Evolutionary conservation across 2,113 vertebrate genomes (phyloP), one percentile per base, ranked within the genome.

Genomic region (Sinocyclocheilus anshuiensis): DNA sequence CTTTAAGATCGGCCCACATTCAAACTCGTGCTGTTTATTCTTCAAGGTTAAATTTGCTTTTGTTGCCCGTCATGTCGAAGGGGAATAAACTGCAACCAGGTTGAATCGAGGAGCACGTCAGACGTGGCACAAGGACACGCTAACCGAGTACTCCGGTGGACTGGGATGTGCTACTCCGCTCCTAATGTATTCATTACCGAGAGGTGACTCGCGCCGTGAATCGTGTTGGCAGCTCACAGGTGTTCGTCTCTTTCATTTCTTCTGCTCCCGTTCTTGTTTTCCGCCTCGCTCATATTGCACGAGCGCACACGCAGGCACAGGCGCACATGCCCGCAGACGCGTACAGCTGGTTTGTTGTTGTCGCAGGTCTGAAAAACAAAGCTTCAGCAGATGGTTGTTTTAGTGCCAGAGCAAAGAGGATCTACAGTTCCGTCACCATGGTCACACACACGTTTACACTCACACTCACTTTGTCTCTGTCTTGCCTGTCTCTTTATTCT

Each of bases 351-450:
- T 87, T 87, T 75, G 77, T 87, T 86, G 86, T 86, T 88, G 87
- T 88, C 82, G 87, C 83, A 87, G 89, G 84, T 87, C 89, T 90
- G 53, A 80, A 83, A 86, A 89, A 86, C 81, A 88, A 89, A 88
- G 86, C 89, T 84, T 77, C 81, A 89, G 86, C 89, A 89, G 86
- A 89, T 89, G 86, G 86, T 84, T 88, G 89, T 84, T 89, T 83
- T 83, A 63, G 72, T 81, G 89, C 84, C 86, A 86, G 50, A 86
- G 84, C 80, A 83, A 42, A 77, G 55, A 77, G 50, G 75, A 78
- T 86, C 77, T 69, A 84, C 71, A 63, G 77, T 83, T 61, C 85
- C 65, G 20, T 50, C 84, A 86, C 55, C 72, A 75, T 63, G 33
- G 55, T 48, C 78, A 67, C 72, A 83, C 83, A 74, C 71, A 86